These are phyloP conservation scores for Tenthredo livida DNA, from an alignment of 2,888 invertebrate species.

Conservation along the genomic window DNA sequence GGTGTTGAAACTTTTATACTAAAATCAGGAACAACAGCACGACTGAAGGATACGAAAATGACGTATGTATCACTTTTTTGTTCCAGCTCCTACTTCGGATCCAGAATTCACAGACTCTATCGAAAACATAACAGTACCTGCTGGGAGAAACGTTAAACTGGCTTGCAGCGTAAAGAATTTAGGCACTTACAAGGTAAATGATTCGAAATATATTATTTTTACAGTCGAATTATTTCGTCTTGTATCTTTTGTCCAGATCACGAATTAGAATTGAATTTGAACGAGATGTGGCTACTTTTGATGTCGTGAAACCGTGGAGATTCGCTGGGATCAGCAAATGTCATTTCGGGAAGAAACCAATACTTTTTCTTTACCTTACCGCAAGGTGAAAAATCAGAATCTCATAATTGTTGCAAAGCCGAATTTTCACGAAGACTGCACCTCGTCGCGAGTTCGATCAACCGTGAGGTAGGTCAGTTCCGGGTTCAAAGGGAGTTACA, in stretches of 20 bases:
- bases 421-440: background rate
- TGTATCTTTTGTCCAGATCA: background rate
- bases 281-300: too few relatives aligned
- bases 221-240: too few relatives aligned
- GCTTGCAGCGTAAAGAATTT: conserved; percentile 95
- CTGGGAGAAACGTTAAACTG: conserved; percentile 92
- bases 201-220: background rate
- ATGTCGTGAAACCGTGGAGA: too few relatives aligned
- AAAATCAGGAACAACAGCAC: background rate
- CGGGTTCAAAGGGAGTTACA: conserved; percentile 26
- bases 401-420: background rate
- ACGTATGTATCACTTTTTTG: conserved; percentile 67
- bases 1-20: background rate
- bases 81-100: conserved; percentile 88
- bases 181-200: conserved; percentile 91
- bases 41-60: background rate
- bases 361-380: background rate
- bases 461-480: background rate
- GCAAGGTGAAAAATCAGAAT: background rate
- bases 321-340: background rate
- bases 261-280: background rate
- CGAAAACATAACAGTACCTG: conserved; percentile 94
- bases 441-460: background rate
- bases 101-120: conserved; percentile 95
- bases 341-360: background rate